Evolutionary conservation across 2,113 vertebrate species (phyloP).

Genomic region (Engraulis encrasicolus): DNA sequence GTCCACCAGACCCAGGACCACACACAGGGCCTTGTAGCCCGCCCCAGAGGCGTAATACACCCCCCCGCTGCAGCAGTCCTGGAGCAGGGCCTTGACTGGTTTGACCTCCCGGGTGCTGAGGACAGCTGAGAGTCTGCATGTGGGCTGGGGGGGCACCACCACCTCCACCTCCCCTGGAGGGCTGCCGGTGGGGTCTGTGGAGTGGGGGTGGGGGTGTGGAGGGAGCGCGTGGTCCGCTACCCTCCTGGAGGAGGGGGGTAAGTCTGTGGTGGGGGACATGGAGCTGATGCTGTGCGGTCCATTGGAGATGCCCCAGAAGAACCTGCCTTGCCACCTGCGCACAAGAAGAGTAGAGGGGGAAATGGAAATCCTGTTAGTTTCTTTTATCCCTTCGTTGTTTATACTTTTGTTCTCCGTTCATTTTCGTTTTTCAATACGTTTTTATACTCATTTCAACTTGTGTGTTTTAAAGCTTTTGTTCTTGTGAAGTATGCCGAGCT

Average conservation of each 20-base stretch:
- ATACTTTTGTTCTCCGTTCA: no score
- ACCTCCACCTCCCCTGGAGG: no score
- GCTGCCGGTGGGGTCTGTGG: not conserved
- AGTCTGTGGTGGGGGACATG: slow-evolving; percentile 8
- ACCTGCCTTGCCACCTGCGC: slow-evolving; percentile 47
- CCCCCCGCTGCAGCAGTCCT: slow-evolving; percentile 1
- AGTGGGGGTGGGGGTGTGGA: not conserved
- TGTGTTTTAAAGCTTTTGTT: no score
- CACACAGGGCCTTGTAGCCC: slow-evolving; percentile 55
- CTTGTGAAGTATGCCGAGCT: no score
- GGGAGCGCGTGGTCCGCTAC: not conserved
- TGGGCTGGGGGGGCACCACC: no score
- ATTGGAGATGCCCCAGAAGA: slow-evolving; percentile 52
- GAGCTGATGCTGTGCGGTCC: slow-evolving; percentile 35
- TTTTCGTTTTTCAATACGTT: no score
- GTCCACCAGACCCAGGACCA: slow-evolving; percentile 47
- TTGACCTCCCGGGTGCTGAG: slow-evolving; percentile 48
- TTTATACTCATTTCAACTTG: no score
- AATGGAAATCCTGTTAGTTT: no score
- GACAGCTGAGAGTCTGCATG: slow-evolving; percentile 37
- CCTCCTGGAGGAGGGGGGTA: not conserved
- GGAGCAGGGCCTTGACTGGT: slow-evolving; percentile 30
- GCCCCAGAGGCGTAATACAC: slow-evolving; percentile 49
- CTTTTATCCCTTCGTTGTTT: no score
- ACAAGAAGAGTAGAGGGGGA: not conserved